Evolutionary conservation across 2,888 invertebrate genomes (phyloP).

Genomic region (Patella caerulea): DNA sequence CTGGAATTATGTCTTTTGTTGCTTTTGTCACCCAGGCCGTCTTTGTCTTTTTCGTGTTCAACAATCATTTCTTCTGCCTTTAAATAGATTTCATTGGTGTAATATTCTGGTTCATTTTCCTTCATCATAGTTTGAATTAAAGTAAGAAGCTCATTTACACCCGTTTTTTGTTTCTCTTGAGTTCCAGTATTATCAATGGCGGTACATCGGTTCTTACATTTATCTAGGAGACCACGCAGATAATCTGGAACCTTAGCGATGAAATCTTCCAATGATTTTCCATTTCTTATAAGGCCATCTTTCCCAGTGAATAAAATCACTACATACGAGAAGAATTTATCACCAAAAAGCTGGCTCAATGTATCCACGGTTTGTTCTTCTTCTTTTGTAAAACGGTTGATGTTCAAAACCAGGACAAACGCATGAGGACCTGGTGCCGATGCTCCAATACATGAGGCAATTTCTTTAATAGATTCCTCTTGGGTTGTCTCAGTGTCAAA

Average conservation of each 20-base stretch:
- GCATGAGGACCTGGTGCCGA: slow-evolving; percentile 22
- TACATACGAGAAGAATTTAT: background rate
- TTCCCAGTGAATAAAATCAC: slow-evolving; percentile 17
- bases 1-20: too few relatives aligned
- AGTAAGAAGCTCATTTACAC: too few relatives aligned
- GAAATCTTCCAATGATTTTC: slow-evolving; percentile 7
- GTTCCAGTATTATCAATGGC: slow-evolving; percentile 10
- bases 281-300: slow-evolving; percentile 3
- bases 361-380: slow-evolving; percentile 12
- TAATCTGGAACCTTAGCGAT: background rate
- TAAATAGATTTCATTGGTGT: too few relatives aligned
- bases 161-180: too few relatives aligned
- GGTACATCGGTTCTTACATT: background rate
- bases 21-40: too few relatives aligned
- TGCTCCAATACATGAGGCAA: slow-evolving; percentile 14
- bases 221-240: background rate
- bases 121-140: too few relatives aligned
- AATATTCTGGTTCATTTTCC: too few relatives aligned
- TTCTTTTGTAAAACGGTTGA: slow-evolving; percentile 19
- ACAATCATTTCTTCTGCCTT: too few relatives aligned
- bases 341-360: slow-evolving; percentile 17
- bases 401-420: slow-evolving; percentile 13
- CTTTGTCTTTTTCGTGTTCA: too few relatives aligned
- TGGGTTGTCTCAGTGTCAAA: slow-evolving; percentile 9
- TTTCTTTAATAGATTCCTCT: slow-evolving; percentile 15